Evolutionary conservation across 2,113 vertebrate species (phyloP).

Genomic region (Amphiprion ocellaris): DNA sequence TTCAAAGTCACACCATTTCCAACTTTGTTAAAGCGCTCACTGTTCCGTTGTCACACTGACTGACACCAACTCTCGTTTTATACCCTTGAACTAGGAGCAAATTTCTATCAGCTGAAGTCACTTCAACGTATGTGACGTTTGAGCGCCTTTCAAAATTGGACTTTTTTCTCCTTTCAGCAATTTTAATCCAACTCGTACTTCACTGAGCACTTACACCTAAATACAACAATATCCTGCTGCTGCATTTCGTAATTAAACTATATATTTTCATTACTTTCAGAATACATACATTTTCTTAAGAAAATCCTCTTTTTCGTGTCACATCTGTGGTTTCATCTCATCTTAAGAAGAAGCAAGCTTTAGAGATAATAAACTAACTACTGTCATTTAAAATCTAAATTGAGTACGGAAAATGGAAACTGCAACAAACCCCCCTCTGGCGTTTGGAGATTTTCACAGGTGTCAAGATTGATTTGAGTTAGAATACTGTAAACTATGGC

Average conservation of each 20-base stretch:
- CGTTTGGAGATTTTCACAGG: constrained; percentile 40
- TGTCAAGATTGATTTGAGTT: constrained; percentile 31
- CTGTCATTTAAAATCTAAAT: neutral
- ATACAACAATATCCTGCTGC: neutral
- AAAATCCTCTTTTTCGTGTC: no score
- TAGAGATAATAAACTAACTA: neutral
- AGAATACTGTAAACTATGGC: constrained; percentile 43
- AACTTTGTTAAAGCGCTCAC: neutral
- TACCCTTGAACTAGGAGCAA: neutral
- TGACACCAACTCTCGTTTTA: constrained; percentile 16
- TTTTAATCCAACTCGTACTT: constrained; percentile 11
- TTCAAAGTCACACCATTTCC: constrained; percentile 5
- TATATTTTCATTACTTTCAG: neutral
- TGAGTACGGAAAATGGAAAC: neutral
- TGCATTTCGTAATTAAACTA: neutral
- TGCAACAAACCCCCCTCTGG: neutral
- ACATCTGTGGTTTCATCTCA: no score
- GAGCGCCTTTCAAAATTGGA: neutral
- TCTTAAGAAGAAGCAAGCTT: neutral
- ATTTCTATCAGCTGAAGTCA: constrained; percentile 13
- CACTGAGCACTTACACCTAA: neutral
- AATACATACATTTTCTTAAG: no score
- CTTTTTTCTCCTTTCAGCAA: neutral
- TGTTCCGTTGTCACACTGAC: constrained; percentile 3
- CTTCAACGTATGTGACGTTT: constrained; percentile 17